phyloP scores from a whole-genome alignment of 2,888 invertebrate genomes.

The Sarcophaga variegata region DNA sequence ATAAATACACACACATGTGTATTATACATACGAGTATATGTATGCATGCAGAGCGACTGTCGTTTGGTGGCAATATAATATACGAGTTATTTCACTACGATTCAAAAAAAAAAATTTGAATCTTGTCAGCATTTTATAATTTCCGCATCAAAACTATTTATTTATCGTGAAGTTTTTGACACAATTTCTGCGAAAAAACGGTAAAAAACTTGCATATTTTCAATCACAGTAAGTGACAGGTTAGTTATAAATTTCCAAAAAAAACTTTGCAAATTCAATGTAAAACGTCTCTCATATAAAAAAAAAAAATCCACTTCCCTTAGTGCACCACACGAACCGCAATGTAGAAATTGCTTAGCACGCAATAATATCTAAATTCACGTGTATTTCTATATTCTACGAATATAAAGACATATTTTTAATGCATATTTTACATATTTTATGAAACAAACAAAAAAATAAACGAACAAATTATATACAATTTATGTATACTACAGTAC shows the following conservation, averaged over 20 bases:
- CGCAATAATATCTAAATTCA: slow-evolving; percentile 26
- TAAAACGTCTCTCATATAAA: neutral
- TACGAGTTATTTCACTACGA: neutral
- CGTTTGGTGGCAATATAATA: neutral
- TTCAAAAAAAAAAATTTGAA: neutral
- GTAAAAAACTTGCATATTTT: too few relatives aligned
- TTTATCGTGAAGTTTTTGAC: neutral
- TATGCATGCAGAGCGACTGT: too few relatives aligned
- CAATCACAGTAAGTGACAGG: too few relatives aligned
- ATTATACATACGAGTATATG: neutral
- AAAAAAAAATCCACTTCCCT: neutral
- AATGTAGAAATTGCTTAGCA: neutral
- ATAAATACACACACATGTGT: neutral
- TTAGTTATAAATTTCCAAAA: too few relatives aligned
- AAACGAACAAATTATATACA: neutral
- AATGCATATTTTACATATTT: slow-evolving; percentile 21
- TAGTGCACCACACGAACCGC: neutral
- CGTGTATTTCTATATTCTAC: neutral
- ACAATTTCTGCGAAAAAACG: neutral
- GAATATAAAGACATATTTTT: slow-evolving; percentile 22
- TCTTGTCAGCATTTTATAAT: neutral
- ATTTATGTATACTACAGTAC: neutral
- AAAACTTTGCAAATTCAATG: neutral
- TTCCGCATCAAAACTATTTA: neutral
- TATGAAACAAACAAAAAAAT: neutral